Base-by-base conservation (phyloP, 2,888 invertebrate species). In the Nebria salina region DNA sequence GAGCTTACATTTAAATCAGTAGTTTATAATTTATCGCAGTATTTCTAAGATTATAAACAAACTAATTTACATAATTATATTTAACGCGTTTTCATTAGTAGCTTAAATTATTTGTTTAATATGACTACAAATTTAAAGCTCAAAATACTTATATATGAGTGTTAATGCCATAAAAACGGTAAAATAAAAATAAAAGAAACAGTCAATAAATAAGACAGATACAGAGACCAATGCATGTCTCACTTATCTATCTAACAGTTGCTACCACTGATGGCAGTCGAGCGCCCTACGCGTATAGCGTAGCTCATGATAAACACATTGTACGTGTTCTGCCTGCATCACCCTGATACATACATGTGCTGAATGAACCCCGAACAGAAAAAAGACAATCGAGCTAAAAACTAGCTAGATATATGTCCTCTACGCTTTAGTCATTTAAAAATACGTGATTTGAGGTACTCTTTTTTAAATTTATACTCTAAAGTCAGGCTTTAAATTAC, bases 341-440 rank as follows among this genome's bases (percentile, higher is more conserved):
- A 26, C 68, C 43, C 54, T 13, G 42, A n/a, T 25, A 25, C 70
- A 20, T 70, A 54, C 70, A 70, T 34, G 70, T 26, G 26, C 25
- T 26, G 26, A 70, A 34, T 70, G 70, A 25, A 66, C 13, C 2
- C 66, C n/a, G 54, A 75, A 75, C 75, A 70, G 70, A 70, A 70
- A 25, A 70, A 70, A 70, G 11, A 70, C 20, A 70, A 70, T 34
- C 13, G 54, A 54, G 13, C 54, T 8, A 54, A 54, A 54, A 54
- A 54, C 25, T 70, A 70, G 26, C 15, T 66, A 75, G 75, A 75
- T 75, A 70, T 80, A 80, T 80, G 80, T 64, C 65, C 73, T 43
- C 34, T 75, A 80, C 80, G 80, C 80, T 80, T 80, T 70, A 70
- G 80, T 75, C 80, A 54, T 80, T 80, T 75, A 75, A 80, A 80